A percentile compares a stretch with the other conserved stretches of the same genome.
Evolutionary conservation across 2,113 vertebrate species (phyloP).

Genomic region (Sardina pilchardus): DNA sequence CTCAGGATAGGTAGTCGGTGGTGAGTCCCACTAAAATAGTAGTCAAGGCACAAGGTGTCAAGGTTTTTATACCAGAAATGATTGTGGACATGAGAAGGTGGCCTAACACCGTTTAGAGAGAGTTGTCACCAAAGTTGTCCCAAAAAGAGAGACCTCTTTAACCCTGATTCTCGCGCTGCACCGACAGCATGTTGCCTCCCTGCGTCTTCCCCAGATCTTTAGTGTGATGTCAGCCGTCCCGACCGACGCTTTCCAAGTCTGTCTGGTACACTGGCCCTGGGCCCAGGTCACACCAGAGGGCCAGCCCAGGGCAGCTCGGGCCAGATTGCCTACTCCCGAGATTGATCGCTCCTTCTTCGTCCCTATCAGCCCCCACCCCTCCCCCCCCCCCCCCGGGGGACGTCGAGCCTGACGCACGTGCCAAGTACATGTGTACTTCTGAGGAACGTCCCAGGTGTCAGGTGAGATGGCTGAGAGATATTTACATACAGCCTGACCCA

Average conservation of each 20-base stretch:
- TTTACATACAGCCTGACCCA: neutral
- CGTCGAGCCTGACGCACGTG: neutral
- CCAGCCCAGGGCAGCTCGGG: neutral
- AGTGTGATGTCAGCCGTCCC: conserved; percentile 15
- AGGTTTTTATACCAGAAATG: no score
- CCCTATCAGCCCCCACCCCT: neutral
- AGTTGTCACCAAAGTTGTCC: no score
- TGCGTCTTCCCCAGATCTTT: neutral
- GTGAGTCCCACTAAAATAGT: no score
- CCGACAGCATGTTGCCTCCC: no score
- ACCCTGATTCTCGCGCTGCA: no score
- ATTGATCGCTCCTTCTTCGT: conserved; percentile 17
- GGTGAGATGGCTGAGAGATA: neutral
- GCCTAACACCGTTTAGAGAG: no score
- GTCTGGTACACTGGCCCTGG: conserved; percentile 22
- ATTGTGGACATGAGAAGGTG: no score
- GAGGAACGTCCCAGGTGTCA: neutral
- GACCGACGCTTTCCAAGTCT: conserved; percentile 18
- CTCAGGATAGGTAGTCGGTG: no score
- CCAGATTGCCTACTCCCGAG: conserved; percentile 39
- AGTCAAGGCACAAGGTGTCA: no score
- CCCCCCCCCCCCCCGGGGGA: no score
- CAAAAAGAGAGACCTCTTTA: no score
- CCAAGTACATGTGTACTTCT: neutral
- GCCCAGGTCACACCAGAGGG: conserved; percentile 40